Evolutionary conservation across 2,797 vertebrate genomes (phyloP), one percentile per base, ranked within the genome.

Genomic region (Muraenolepis orangiensis): DNA sequence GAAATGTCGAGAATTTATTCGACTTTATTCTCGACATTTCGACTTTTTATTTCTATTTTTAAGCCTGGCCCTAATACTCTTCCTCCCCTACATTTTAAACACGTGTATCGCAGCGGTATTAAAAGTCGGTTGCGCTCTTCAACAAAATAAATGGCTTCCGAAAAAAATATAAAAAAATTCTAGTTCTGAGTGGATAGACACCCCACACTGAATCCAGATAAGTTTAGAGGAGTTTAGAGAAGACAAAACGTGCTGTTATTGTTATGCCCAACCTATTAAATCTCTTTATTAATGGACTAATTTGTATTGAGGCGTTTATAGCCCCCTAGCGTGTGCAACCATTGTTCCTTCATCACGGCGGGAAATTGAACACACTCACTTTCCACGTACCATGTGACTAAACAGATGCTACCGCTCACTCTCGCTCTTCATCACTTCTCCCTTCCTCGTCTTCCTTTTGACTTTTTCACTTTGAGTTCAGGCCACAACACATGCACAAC

Each of bases 401-500:
- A 89, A 77, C 88, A 87, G 87, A 90, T 88, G 86, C 82, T 86
- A 80, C 73, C 82, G 74, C 74, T 80, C 51, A 26, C 74, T 75
- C 12, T 83, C 81, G 77, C 81, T 82, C 78, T 74, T 16, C 32
- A 26, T 26, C 40, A 72, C 42, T 40, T 82, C 12, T 84, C 82
- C 78, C 76, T 76, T 80, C 74, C 46, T 57, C n/a, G 42, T 38
- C 64, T 73, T 68, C 18, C 26, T 46, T 36, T 51, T 28, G 5
- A 46, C 14, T n/a, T 71, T 66, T 68, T 29, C 36, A 78, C 46
- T 40, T 71, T 66, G 31, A 29, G n/a, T 66, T 69, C 68, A 32
- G 20, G 36, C 68, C 16, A n/a, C 7, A 3, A 28, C 70, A 42
- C 70, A 26, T 6, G 13, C 38, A 42, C 38, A 28, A 26, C 14